These are phyloP conservation scores for Crotalus tigris DNA, from an alignment of 2,113 vertebrate genomes.

Conservation along the genomic window DNA sequence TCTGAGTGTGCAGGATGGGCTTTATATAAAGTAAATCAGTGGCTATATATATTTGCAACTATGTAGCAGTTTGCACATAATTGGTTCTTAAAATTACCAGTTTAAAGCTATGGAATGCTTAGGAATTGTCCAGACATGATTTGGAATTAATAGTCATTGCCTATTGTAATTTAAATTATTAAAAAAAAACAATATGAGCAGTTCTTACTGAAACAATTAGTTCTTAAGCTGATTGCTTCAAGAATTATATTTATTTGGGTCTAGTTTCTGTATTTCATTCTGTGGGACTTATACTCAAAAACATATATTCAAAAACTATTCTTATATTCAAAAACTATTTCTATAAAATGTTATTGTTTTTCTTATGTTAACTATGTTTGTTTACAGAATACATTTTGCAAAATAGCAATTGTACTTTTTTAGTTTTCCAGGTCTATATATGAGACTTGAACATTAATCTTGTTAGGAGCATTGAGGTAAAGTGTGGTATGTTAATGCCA, in stretches of 20 bases:
- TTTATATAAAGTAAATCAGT: neutral
- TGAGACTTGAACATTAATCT: neutral
- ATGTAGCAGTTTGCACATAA: neutral
- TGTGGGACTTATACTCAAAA: slow-evolving; percentile 3
- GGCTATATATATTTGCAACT: neutral
- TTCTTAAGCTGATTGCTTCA: slow-evolving; percentile 22
- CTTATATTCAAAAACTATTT: neutral
- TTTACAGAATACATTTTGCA: slow-evolving; percentile 14
- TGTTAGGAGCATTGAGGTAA: neutral
- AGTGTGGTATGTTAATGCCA: neutral
- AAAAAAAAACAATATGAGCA: neutral
- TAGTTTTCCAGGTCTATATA: neutral
- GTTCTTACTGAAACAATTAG: neutral
- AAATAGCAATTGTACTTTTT: neutral
- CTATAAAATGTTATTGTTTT: neutral
- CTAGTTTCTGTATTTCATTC: slow-evolving; percentile 29
- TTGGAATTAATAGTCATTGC: neutral
- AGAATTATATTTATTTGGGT: slow-evolving; percentile 40
- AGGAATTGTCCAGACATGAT: neutral
- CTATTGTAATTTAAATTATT: slow-evolving; percentile 20
- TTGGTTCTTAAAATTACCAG: neutral
- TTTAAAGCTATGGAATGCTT: neutral
- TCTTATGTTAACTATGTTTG: slow-evolving; percentile 31
- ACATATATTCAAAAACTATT: neutral
- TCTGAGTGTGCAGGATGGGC: neutral